phyloP scores from a whole-genome alignment of 2,113 vertebrate genomes.

The Salvator merianae region DNA sequence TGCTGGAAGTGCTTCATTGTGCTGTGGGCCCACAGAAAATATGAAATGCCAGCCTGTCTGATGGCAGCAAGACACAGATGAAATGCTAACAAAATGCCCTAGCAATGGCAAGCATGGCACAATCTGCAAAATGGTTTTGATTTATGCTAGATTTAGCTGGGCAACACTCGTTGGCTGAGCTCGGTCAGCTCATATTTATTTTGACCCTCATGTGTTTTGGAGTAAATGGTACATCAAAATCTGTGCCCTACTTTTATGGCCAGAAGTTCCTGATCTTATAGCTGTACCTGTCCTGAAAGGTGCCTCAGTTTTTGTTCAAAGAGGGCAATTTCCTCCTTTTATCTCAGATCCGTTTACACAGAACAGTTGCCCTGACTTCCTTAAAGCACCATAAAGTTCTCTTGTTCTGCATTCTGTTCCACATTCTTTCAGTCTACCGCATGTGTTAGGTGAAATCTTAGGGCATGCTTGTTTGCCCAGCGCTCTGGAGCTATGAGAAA shows the following conservation, averaged over 20 bases:
- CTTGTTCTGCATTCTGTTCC: slow-evolving; percentile 18
- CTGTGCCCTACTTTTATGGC: slow-evolving; percentile 44
- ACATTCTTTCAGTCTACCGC: neutral
- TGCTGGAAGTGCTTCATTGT: rapidly evolving
- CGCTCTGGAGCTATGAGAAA: neutral
- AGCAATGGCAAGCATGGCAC: neutral
- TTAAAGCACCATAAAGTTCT: slow-evolving; percentile 36
- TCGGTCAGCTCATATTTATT: slow-evolving; percentile 47
- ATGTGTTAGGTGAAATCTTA: neutral
- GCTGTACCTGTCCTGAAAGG: slow-evolving; percentile 57
- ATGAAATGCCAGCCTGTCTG: neutral
- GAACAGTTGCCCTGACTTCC: slow-evolving; percentile 43
- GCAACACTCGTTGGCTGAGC: neutral
- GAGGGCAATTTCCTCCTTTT: slow-evolving; percentile 49
- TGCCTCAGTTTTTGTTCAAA: slow-evolving; percentile 45
- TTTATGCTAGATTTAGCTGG: slow-evolving; percentile 13
- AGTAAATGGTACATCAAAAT: slow-evolving; percentile 55
- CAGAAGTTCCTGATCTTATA: slow-evolving; percentile 57
- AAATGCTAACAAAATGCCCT: slow-evolving; percentile 6
- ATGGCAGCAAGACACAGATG: slow-evolving; percentile 10
- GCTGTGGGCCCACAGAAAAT: neutral
- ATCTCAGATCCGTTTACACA: slow-evolving; percentile 47
- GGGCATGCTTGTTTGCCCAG: neutral
- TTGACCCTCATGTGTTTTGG: slow-evolving; percentile 43
- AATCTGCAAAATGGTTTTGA: slow-evolving; percentile 24